Evolutionary conservation across 2,888 invertebrate genomes (phyloP), one percentile per base, ranked within the genome.

Genomic region (Xestia sexstrigata): DNA sequence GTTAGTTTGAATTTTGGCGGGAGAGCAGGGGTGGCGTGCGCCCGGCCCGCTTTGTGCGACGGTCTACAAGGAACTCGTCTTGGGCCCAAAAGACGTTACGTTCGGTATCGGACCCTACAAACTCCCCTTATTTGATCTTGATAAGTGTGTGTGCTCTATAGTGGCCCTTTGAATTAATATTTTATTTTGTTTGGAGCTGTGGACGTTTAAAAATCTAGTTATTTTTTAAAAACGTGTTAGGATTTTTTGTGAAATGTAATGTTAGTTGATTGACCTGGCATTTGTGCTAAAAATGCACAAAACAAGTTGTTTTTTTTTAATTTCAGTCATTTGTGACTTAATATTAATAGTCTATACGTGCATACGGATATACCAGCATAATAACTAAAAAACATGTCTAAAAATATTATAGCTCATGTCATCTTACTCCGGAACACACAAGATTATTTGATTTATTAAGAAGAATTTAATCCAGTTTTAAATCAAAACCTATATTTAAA

Each of bases 21-120:
- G 91, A 88, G 67, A 87, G 75, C 86, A 89, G 88, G 93, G 92
- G 89, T 90, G 87, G 90, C 89, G 90, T 86, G 90, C 90, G 90
- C 89, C 92, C 94, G 92, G 92, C 94, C 94, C 95, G 95, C 95
- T 92, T 78, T 94, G 93, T 92, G 93, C 92, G 94, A 92, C 95
- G 93, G 93, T 94, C 95, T 93, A 88, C 90, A 95, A 96, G 95
- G 93, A 95, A 96, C 96, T 96, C 94, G 90, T 86, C 94, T 96
- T 92, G 92, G 94, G 94, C 93, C 91, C 89, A 91, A 96, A 96
- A 96, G 96, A 96, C 96, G 96, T 96, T 96, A 95, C 92, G 92
- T 90, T 90, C 71, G 86, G 62, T 76, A 79, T 82, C 89, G 89
- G 92, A 91, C 96, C 96, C 96, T 94, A 93, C 93, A 91, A 91